phyloP scores from a whole-genome alignment of 2,797 vertebrate genomes.

The Molothrus aeneus region DNA sequence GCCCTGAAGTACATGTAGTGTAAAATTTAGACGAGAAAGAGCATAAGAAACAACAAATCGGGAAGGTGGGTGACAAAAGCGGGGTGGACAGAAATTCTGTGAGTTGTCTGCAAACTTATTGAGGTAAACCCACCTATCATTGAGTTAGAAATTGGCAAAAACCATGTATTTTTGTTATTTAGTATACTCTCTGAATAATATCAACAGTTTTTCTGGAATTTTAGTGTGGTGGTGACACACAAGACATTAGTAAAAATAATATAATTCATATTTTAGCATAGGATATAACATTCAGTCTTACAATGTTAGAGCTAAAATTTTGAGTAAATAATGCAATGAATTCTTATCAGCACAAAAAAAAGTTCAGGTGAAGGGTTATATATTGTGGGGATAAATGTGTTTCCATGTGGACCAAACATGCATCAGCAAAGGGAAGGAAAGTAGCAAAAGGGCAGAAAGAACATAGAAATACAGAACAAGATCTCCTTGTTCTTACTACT shows the following conservation, averaged over 20 bases:
- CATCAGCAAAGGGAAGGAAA: not conserved
- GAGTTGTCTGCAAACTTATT: not conserved
- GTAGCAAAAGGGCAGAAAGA: not conserved
- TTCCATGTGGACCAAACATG: not conserved
- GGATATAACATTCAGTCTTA: not conserved
- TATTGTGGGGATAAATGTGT: not conserved
- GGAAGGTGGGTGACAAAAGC: not conserved
- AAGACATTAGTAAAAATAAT: not conserved
- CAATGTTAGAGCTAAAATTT: not conserved
- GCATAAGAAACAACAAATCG: not conserved
- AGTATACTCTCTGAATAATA: not conserved
- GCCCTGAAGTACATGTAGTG: not conserved
- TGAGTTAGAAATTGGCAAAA: not conserved
- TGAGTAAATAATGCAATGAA: not conserved
- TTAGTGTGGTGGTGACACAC: not conserved
- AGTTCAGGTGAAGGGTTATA: not conserved
- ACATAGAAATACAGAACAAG: not conserved
- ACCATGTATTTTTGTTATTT: not conserved
- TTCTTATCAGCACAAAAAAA: not conserved
- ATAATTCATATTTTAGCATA: not conserved
- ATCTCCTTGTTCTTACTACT: not conserved
- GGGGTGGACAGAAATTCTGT: not conserved
- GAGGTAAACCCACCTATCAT: not conserved
- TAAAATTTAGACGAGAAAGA: not conserved
- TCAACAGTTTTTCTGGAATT: not conserved